Conservation (phyloP, 2,888 invertebrate species). For the Gymnoscelis rufifasciata region DNA sequence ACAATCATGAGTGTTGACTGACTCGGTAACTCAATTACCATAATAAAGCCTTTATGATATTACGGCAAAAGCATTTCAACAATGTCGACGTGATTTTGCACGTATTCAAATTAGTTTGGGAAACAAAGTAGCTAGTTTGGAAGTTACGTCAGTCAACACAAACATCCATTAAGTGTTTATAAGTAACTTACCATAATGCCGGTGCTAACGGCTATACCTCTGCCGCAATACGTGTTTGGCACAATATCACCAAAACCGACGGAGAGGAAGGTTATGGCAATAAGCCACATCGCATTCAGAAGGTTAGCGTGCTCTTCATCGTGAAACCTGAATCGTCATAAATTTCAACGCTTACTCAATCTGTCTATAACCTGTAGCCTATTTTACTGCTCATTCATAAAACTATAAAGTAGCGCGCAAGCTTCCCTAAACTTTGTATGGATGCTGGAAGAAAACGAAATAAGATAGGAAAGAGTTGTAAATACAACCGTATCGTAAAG, state of each 20-base stretch:
- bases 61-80: slow-evolving; percentile 41
- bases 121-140: slow-evolving; percentile 16
- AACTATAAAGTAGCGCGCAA: slow-evolving; percentile 46
- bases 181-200: slow-evolving; percentile 97
- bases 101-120: slow-evolving; percentile 21
- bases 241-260: slow-evolving; percentile 99
- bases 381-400: slow-evolving; percentile 37
- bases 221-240: slow-evolving; percentile 99
- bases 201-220: slow-evolving; percentile 99
- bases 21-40: slow-evolving; percentile 36
- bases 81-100: slow-evolving; percentile 37
- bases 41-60: slow-evolving; percentile 6
- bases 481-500: slow-evolving; percentile 48
- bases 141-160: slow-evolving; percentile 68
- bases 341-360: slow-evolving; percentile 65
- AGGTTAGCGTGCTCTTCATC: slow-evolving; percentile 99
- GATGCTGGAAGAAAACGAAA: slow-evolving; percentile 46
- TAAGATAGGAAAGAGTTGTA: slow-evolving; percentile 36
- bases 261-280: slow-evolving; percentile 99
- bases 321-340: slow-evolving; percentile 90
- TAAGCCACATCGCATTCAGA: slow-evolving; percentile 99
- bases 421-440: slow-evolving; percentile 33
- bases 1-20: slow-evolving; percentile 70
- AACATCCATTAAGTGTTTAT: slow-evolving; percentile 51
- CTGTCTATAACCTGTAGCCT: slow-evolving; percentile 36